phyloP scores from a whole-genome alignment of 2,888 invertebrate species.

The Drosophila differens region DNA sequence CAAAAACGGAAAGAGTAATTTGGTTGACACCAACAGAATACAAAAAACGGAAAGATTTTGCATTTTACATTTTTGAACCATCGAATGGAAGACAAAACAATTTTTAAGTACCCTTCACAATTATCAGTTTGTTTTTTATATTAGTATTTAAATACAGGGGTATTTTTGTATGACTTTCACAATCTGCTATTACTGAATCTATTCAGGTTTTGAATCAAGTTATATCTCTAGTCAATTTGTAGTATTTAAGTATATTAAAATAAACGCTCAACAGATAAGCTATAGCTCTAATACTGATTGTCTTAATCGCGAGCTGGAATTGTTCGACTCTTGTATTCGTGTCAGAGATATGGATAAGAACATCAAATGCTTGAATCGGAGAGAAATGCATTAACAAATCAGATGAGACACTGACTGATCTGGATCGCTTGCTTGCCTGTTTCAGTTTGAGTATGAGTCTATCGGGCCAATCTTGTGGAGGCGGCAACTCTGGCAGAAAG shows the following conservation, averaged over 20 bases:
- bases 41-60: not conserved
- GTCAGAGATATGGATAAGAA: not conserved
- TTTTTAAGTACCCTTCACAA: not conserved
- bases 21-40: not conserved
- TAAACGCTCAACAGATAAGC: not conserved
- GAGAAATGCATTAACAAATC: not conserved
- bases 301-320: not conserved
- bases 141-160: not conserved
- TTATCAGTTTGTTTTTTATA: not conserved
- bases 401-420: slow-evolving; percentile 43
- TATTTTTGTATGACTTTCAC: not conserved
- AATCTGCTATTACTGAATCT: not conserved
- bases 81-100: not conserved
- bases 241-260: not conserved
- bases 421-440: slow-evolving; percentile 89
- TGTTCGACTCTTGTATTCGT: not conserved
- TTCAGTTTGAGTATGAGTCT: slow-evolving; percentile 97
- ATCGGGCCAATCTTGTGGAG: slow-evolving; percentile 96
- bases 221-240: not conserved
- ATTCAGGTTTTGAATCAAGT: not conserved
- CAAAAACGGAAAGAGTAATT: not conserved
- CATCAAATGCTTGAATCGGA: slow-evolving; percentile 11
- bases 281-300: not conserved
- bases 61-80: not conserved
- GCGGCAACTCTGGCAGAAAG: slow-evolving; percentile 99